phyloP scores from a whole-genome alignment of 2,888 invertebrate genomes.

The Acleris laterana region DNA sequence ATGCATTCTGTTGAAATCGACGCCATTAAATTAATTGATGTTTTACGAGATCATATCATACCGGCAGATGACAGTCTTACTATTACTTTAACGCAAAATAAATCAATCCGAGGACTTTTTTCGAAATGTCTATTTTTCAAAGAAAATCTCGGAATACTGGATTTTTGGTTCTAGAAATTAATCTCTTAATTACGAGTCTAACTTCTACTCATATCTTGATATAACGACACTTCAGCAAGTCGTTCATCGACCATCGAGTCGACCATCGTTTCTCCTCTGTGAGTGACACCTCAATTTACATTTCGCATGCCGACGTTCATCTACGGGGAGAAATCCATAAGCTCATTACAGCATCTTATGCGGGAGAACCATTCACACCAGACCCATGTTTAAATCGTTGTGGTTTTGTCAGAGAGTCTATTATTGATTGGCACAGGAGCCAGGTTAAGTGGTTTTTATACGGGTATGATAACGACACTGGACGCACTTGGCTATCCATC shows the following conservation, averaged over 20 bases:
- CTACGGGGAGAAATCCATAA: constrained; percentile 32
- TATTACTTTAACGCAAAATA: no score
- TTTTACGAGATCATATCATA: no score
- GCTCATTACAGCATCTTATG: constrained; percentile 21
- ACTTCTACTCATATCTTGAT: neutral
- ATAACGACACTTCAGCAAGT: no score
- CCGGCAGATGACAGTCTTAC: no score
- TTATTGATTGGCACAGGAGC: neutral
- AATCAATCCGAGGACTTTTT: no score
- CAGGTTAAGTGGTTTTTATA: neutral
- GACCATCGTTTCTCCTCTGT: neutral
- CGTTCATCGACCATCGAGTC: no score
- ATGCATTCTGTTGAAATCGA: no score
- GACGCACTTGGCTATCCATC: constrained; percentile 2
- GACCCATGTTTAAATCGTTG: neutral
- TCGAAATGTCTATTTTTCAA: no score
- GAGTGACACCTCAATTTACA: neutral
- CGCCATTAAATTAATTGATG: no score
- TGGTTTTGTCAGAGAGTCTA: neutral
- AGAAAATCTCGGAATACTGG: no score
- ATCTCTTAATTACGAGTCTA: no score
- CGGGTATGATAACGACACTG: neutral
- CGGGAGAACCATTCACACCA: neutral
- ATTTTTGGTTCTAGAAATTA: no score
- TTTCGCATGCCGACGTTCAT: constrained; percentile 2